Conservation (phyloP, 2,797 vertebrate species). For the Mallotus villosus region DNA sequence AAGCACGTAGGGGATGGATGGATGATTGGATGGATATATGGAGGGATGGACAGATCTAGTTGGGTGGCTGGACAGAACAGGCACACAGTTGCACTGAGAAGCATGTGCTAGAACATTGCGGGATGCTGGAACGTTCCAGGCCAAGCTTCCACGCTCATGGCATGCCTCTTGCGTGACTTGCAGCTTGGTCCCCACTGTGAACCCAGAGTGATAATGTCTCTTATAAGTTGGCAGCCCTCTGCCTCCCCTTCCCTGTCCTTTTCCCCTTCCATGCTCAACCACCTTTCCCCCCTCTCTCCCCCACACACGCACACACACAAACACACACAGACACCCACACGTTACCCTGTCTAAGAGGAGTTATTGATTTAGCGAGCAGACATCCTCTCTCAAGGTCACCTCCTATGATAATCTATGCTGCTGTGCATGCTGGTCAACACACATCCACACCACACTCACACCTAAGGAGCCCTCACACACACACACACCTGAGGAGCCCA, state of each 20-base stretch:
- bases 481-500: too few relatives aligned
- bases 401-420: not conserved
- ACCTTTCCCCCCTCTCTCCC: too few relatives aligned
- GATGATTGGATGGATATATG: too few relatives aligned
- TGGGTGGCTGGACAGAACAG: too few relatives aligned
- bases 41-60: too few relatives aligned
- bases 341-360: not conserved
- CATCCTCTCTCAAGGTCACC: not conserved
- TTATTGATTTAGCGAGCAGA: slow-evolving; percentile 2
- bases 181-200: not conserved
- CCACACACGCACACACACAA: not conserved
- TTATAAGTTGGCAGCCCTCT: not conserved
- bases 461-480: too few relatives aligned
- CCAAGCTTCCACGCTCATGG: not conserved
- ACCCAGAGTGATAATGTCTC: not conserved
- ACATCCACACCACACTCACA: not conserved
- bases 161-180: not conserved
- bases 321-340: not conserved
- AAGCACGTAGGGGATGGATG: too few relatives aligned
- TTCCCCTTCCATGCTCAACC: not conserved
- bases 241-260: not conserved
- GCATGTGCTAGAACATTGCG: too few relatives aligned
- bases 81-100: too few relatives aligned
- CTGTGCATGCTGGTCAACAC: not conserved
- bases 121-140: not conserved